Evolutionary conservation across 1,140 invertebrate species (phyloP), one percentile per base, ranked within the genome.

Genomic region (Acromyrmex charruanus): DNA sequence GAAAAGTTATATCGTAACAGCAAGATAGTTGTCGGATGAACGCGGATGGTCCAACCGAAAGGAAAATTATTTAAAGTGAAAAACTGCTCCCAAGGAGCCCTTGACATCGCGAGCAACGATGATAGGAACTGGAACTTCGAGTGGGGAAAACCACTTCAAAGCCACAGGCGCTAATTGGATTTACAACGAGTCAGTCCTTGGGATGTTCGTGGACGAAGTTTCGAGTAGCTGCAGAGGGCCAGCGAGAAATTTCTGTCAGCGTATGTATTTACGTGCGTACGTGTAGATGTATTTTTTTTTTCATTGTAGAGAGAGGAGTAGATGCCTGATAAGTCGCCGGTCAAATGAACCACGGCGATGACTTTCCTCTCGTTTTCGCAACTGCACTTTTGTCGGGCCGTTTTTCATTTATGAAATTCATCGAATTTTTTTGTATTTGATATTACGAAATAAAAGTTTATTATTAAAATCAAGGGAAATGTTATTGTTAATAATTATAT

Each of bases 161-260:
- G 90, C 89, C 89, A 63, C 89, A 88, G 90, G 87, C 87, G 90
- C 87, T 91, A 91, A 91, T 91, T 91, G 90, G 90, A 91, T 91
- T 91, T 91, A 91, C 90, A 89, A 89, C 90, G 87, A 91, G 87
- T 91, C 89, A 82, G 90, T 87, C 85, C 90, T 91, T 85, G 79
- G 87, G 65, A 85, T 49, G 66, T 77, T 88, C 82, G 85, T 85
- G 87, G 89, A 89, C 81, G 28, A 91, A 91, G 87, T 91, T 91
- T 91, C 89, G 89, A 91, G 89, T 89, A 91, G 79, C 87, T 85
- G 85, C 77, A 59, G 84, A 87, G 87, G 81, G 80, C 55, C 86
- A 35, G 31, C 18, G 74, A 69, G 89, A 85, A 69, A 75, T 74
- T 39, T 74, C 53, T 51, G 69, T 59, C 55, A 21, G 69, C 74